Base-by-base conservation (phyloP, 1,140 invertebrate genomes). In the Leptopilina boulardi region DNA sequence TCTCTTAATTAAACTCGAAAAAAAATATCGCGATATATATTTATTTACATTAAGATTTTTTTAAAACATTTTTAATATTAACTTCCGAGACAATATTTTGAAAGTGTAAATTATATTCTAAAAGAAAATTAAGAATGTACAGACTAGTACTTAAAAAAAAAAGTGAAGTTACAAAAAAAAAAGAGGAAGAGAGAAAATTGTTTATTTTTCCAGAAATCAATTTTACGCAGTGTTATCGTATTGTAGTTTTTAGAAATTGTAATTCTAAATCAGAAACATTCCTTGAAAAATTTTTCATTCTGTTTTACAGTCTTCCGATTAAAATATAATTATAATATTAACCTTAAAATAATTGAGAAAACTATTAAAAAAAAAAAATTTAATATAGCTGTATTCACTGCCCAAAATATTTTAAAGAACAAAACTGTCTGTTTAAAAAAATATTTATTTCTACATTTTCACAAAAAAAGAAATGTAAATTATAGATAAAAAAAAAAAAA, bases 51-150 rank as follows among this genome's bases (percentile, higher is more conserved):
- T 30, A 30, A 30, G 26, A 30, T 30, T 30, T 38, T 38, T 38
- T 38, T 38, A 47, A 51, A 51, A 18, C 8, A 51, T 51, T 18
- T 51, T 51, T 0, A 51, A 51, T n/a, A 47, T 51, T n/a, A 5
- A 51, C 47, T 51, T 51, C n/a, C 8, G 47, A 51, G 47, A 51
- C n/a, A 51, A 51, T 51, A 51, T 51, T n/a, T 51, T 70, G 59
- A 70, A 70, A 70, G 15, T 70, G n/a, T 70, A n/a, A 47, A 47
- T n/a, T 47, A 56, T 56, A 59, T 59, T 59, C 23, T 59, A 66
- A 66, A 30, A 66, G 15, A 66, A n/a, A 13, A 66, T 11, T 66
- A 66, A 59, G 21, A 26, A 59, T 66, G 56, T 66, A 66, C 56
- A 66, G 56, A 66, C 23, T 66, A 66, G 56, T 66, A 66, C 23